Evolutionary conservation across 2,888 invertebrate genomes (phyloP).

Genomic region (Prosapia bicincta): DNA sequence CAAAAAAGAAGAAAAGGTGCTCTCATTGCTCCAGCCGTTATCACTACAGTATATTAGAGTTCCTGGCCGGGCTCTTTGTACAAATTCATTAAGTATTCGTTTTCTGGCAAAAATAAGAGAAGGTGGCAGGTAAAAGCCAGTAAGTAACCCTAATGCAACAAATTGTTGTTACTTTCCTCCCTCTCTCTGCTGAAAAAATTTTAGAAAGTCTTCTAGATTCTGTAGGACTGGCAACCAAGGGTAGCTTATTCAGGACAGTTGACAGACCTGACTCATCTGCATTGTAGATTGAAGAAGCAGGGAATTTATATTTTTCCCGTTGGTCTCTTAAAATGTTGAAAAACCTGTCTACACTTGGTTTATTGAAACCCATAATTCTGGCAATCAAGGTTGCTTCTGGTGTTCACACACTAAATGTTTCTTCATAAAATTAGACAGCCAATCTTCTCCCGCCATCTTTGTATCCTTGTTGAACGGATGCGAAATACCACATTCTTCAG

Average conservation of each 20-base stretch:
- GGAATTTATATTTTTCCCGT: conserved; percentile 4
- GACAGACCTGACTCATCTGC: conserved; percentile 2
- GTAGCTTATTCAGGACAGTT: conserved; percentile 4
- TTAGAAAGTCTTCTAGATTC: neutral
- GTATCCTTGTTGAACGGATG: conserved; percentile 14
- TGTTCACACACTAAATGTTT: neutral
- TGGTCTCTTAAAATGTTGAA: neutral
- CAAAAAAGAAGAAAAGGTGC: too few species aligned
- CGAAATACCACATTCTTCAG: neutral
- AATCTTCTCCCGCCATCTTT: conserved; percentile 13
- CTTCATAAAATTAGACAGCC: conserved; percentile 14
- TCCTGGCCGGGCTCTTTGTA: neutral
- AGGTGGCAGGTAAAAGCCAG: neutral
- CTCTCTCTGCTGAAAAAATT: neutral
- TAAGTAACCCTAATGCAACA: conserved; percentile 9
- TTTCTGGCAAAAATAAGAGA: conserved; percentile 12
- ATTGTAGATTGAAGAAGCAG: neutral
- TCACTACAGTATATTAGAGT: conserved; percentile 12
- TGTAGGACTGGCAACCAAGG: neutral
- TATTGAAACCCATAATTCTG: neutral
- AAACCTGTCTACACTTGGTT: conserved; percentile 3
- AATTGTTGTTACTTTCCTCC: conserved; percentile 10
- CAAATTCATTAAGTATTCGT: conserved; percentile 4
- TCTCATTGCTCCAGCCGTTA: conserved; percentile 12
- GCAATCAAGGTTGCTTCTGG: neutral